Base-by-base conservation (phyloP, 2,888 invertebrate genomes). In the Blomia tropicalis region DNA sequence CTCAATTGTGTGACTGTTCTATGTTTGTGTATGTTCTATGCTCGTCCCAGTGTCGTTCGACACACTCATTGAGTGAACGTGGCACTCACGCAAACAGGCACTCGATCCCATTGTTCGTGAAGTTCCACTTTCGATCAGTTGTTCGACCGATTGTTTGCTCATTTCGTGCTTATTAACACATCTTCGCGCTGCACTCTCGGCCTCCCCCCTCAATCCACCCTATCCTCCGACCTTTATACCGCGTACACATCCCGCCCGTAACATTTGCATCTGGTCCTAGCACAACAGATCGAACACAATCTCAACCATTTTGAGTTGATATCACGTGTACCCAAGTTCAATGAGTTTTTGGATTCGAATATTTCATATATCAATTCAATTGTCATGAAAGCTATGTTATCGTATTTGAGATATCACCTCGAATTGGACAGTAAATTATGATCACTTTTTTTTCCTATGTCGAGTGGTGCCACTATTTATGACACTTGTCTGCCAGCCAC, bases 401-500 rank as follows among this genome's bases (percentile, higher is more conserved):
- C n/a, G n/a, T n/a, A n/a, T n/a, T n/a, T n/a, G n/a, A n/a, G n/a
- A n/a, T n/a, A n/a, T n/a, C n/a, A n/a, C n/a, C n/a, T n/a, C n/a
- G n/a, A n/a, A n/a, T n/a, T 36, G 7, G 36, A 7, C 36, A 36
- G 7, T 36, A 36, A 36, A 36, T 36, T 36, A 36, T 17, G 36
- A 36, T 36, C 36, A 11, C 7, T 11, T 17, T 36, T 7, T 17
- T 36, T 36, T 36, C n/a, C n/a, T n/a, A 41, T 14, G 41, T 14
- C 51, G 27, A 47, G 51, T 47, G 7, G 51, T 47, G n/a, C 7
- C 51, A 27, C 7, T 11, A 47, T 47, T 47, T 47, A 47, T 47
- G 51, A 47, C 51, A 47, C 51, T 47, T 47, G 51, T 47, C 51
- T 47, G 27, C n/a, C n/a, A n/a, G n/a, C n/a, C n/a, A n/a, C n/a